Evolutionary conservation across 2,888 invertebrate genomes (phyloP), one percentile per base, ranked within the genome.

Genomic region (Eupithecia insigniata): DNA sequence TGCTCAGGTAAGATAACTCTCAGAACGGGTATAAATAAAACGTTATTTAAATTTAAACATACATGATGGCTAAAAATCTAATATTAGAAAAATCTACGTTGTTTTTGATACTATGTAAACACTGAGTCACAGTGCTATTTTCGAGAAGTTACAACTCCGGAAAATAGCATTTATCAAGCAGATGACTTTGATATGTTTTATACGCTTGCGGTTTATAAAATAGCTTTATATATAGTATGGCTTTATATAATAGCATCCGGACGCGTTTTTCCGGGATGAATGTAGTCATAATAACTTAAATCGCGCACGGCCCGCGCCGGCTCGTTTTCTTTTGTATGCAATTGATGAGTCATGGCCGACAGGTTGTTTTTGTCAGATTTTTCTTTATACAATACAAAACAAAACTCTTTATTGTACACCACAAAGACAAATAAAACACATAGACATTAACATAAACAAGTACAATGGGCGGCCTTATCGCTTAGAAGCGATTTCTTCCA

Each of bases 1-100:
- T 64, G 55, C 68, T 61, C 46, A 65, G 66, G 32, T 67, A 61
- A 62, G 55, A 55, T 55, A 26, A 55, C 12, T 26, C 26, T 55
- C 14, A 26, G n/a, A 55, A 55, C 26, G 4, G 55, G 26, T 14
- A 10, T 26, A 55, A 55, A 55, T 55, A 55, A 14, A 22, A 26
- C 12, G 12, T 55, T 14, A 5, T n/a, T n/a, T 5, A 55, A 26
- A 55, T 55, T 5, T 14, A 55, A 55, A 55, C 26, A 55, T 26
- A 12, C 22, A n/a, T 55, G 26, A 5, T 26, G 55, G 55, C 5
- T 55, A 12, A 55, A 26, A 51, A 26, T 55, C 26, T 26, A 14
- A 26, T 55, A 26, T 26, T 55, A 55, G 26, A 14, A 14, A 55
- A 43, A 55, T 51, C 51, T 26, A 12, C 26, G 12, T 55, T 12